Conservation (phyloP, 2,113 vertebrate species). For the Syngnathus floridae region DNA sequence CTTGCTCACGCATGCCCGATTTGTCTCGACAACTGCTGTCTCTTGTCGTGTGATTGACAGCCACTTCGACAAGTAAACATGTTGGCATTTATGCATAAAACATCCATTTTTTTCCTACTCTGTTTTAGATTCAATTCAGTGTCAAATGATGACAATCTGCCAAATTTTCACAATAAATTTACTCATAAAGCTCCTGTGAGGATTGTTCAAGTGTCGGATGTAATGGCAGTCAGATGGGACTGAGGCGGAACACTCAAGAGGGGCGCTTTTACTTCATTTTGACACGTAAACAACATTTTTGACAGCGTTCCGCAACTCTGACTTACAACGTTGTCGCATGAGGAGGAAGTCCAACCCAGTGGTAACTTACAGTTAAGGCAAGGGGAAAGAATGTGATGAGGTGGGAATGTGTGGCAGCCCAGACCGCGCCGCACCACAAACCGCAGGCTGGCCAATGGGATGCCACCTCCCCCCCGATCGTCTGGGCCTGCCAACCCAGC, state of each 20-base stretch:
- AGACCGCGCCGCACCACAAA: constrained; percentile 52
- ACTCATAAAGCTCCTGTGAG: constrained; percentile 18
- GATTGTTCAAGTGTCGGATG: neutral
- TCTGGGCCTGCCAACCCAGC: constrained; percentile 36
- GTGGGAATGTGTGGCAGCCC: constrained; percentile 41
- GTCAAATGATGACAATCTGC: constrained; percentile 14
- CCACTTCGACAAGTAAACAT: constrained; percentile 45
- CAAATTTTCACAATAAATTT: constrained; percentile 4
- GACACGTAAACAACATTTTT: neutral
- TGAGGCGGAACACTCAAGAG: neutral
- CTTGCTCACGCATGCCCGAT: neutral
- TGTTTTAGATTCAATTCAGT: constrained; percentile 48
- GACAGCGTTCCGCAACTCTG: neutral
- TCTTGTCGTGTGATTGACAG: constrained; percentile 47
- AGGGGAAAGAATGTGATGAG: constrained; percentile 48
- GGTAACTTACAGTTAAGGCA: constrained; percentile 30
- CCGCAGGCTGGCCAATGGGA: constrained; percentile 45
- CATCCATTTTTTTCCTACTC: constrained; percentile 40
- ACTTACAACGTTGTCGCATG: constrained; percentile 1
- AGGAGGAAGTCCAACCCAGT: constrained; percentile 21
- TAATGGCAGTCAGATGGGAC: constrained; percentile 3
- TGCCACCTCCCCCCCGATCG: constrained; percentile 15
- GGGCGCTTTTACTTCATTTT: neutral
- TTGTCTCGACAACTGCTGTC: constrained; percentile 2
- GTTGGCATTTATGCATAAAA: constrained; percentile 54